Conservation (phyloP, 2,113 vertebrate species). For the Edolisoma coerulescens region DNA sequence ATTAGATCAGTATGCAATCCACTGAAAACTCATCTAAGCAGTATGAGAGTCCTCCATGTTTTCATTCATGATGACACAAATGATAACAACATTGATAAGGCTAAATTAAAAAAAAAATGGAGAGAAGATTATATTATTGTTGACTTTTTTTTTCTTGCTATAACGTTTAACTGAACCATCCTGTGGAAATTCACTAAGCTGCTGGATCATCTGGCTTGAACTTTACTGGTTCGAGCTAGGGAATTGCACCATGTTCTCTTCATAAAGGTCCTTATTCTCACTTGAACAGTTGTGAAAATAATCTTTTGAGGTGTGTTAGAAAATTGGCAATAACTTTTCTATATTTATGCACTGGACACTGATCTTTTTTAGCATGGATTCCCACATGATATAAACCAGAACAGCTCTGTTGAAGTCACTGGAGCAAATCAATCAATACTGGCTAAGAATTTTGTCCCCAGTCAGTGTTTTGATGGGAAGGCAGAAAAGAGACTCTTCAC, state of each 20-base stretch:
- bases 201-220: not conserved
- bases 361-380: not conserved
- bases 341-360: not conserved
- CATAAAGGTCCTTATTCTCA: not conserved
- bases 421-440: slow-evolving; percentile 45
- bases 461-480: slow-evolving; percentile 9
- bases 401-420: not conserved
- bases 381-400: slow-evolving; percentile 16
- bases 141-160: not conserved
- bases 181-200: not conserved
- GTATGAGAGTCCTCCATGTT: not conserved
- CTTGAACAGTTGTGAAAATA: not conserved
- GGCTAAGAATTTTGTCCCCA: slow-evolving; percentile 25
- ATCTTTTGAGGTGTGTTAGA: not conserved
- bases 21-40: not conserved
- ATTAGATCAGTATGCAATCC: not conserved
- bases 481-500: not conserved
- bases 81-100: not conserved
- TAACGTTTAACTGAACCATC: not conserved
- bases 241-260: not conserved
- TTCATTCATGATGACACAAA: not conserved
- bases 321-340: not conserved
- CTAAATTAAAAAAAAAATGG: not conserved
- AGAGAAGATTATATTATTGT: not conserved
- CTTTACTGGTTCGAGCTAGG: not conserved